These are phyloP conservation scores for Agraylea sexmaculata DNA, from an alignment of 1,140 invertebrate genomes.

Conservation along the genomic window DNA sequence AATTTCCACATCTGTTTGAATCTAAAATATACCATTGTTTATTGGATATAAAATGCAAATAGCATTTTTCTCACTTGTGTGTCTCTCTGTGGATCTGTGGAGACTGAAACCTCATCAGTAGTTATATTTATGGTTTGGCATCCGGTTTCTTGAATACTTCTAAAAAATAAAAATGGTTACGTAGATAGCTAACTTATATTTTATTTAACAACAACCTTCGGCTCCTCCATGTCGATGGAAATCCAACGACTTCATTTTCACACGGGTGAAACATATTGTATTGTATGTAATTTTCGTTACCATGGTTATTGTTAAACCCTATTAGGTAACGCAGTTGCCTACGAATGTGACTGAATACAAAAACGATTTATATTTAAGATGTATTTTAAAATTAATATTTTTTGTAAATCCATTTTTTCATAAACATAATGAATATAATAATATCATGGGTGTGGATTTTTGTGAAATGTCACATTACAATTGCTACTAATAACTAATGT, in stretches of 20 bases:
- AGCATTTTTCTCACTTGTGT: neutral
- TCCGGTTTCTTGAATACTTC: slow-evolving; percentile 6
- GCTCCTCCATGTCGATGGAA: slow-evolving; percentile 12
- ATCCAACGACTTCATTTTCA: slow-evolving; percentile 16
- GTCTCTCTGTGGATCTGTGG: slow-evolving; percentile 2
- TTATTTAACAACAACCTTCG: slow-evolving; percentile 10
- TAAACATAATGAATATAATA: no score
- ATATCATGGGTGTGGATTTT: no score
- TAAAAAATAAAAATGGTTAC: slow-evolving; percentile 5
- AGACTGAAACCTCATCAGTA: neutral
- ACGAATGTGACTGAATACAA: neutral
- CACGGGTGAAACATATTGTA: slow-evolving; percentile 12
- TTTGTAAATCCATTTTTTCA: neutral
- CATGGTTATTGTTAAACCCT: neutral
- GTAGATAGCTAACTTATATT: neutral
- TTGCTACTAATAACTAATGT: no score
- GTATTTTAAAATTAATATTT: neutral
- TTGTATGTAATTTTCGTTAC: neutral
- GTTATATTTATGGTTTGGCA: slow-evolving; percentile 10
- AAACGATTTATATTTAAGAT: neutral
- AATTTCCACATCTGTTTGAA: neutral
- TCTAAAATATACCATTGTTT: neutral
- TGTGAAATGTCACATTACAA: no score
- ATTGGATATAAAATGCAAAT: neutral
- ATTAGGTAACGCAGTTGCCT: neutral